Percentiles rank a stretch among this genome's conserved stretches.
Evolutionary conservation across 2,113 vertebrate species (phyloP).

Genomic region (Rattus norvegicus): DNA sequence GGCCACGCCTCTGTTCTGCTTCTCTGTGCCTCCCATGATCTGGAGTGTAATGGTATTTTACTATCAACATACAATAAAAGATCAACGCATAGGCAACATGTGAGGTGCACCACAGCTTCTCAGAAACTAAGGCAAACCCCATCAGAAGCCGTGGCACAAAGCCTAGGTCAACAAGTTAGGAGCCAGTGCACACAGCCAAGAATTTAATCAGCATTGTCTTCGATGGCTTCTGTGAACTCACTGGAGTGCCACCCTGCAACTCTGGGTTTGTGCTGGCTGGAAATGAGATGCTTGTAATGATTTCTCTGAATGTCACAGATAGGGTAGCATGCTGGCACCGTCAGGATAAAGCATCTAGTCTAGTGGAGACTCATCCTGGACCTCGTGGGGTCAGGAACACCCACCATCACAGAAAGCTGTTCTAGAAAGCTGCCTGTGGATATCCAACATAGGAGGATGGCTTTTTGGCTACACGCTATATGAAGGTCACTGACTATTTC

Average conservation of each 20-base stretch:
- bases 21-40: neutral
- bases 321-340: neutral
- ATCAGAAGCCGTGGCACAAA: neutral
- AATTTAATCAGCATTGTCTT: neutral
- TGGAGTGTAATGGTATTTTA: neutral
- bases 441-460: neutral
- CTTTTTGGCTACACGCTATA: neutral
- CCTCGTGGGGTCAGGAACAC: fast-evolving
- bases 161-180: neutral
- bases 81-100: neutral
- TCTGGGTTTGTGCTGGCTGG: neutral
- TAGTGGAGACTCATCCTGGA: neutral
- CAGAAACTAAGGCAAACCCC: neutral
- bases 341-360: neutral
- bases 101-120: neutral
- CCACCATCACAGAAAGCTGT: fast-evolving
- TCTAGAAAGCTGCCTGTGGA: neutral
- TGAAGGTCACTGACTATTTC: neutral
- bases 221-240: neutral
- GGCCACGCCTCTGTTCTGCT: constrained; percentile 47
- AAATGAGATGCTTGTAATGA: neutral
- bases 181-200: neutral
- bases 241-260: neutral
- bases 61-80: constrained; percentile 2
- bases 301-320: neutral